These are phyloP conservation scores for Agrochola lota DNA, from an alignment of 2,888 invertebrate species.

Conservation along the genomic window DNA sequence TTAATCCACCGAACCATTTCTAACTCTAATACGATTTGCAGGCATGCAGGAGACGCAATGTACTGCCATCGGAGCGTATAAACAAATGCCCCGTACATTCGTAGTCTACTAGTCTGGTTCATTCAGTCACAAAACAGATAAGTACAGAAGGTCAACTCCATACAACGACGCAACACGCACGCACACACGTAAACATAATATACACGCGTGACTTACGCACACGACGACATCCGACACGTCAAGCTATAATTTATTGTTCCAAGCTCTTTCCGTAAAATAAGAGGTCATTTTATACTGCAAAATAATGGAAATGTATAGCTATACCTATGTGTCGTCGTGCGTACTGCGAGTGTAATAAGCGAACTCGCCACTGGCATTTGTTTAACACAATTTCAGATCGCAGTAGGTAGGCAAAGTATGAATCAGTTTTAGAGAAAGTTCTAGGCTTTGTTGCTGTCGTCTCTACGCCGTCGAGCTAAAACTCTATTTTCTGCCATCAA, in stretches of 20 bases:
- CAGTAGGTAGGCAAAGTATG: neutral
- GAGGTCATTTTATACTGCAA: neutral
- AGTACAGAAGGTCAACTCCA: neutral
- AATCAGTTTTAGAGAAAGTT: neutral
- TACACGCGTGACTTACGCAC: neutral
- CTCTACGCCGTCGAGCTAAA: neutral
- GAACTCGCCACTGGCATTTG: neutral
- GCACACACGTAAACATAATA: too few species aligned
- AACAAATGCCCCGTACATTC: slow-evolving; percentile 75
- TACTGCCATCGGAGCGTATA: slow-evolving; percentile 77
- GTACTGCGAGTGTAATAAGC: neutral
- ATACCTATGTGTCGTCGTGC: neutral
- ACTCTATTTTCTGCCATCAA: neutral
- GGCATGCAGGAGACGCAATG: slow-evolving; percentile 74
- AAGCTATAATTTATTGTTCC: neutral
- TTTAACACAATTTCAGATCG: neutral
- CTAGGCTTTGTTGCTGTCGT: neutral
- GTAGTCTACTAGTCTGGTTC: slow-evolving; percentile 64
- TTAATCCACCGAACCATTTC: slow-evolving; percentile 75
- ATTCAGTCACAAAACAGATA: neutral
- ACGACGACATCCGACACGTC: neutral
- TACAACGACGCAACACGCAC: neutral
- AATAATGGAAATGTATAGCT: neutral
- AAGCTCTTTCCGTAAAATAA: neutral
- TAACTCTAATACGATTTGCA: slow-evolving; percentile 75